These are phyloP conservation scores for Carassius gibelio DNA, from an alignment of 2,113 vertebrate species.

Conservation along the genomic window DNA sequence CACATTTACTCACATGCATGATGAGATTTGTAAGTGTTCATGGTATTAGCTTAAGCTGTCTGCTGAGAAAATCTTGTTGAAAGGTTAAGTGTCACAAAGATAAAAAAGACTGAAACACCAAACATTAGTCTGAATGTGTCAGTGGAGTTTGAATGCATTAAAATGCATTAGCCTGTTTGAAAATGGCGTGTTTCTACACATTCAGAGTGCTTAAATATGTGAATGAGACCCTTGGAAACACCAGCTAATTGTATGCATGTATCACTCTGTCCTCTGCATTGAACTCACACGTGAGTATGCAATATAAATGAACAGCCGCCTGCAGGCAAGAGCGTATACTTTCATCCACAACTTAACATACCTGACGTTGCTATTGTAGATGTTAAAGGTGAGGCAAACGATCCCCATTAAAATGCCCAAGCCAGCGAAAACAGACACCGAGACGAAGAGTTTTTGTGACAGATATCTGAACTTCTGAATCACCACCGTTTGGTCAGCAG, in stretches of 20 bases:
- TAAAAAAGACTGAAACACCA: not conserved
- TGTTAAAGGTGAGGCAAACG: slow-evolving; percentile 91
- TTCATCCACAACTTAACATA: slow-evolving; percentile 60
- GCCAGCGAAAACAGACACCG: slow-evolving; percentile 85
- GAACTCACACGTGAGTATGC: not conserved
- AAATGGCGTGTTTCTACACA: slow-evolving; percentile 10
- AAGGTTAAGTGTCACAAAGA: not conserved
- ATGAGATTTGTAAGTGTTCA: slow-evolving; percentile 24
- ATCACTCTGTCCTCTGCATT: slow-evolving; percentile 14
- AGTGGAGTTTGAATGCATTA: not conserved
- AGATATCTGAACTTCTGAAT: slow-evolving; percentile 89
- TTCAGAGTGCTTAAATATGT: slow-evolving; percentile 42
- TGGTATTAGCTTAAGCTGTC: slow-evolving; percentile 5
- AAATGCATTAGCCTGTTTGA: slow-evolving; percentile 37
- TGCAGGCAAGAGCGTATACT: slow-evolving; percentile 3
- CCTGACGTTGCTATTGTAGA: slow-evolving; percentile 94
- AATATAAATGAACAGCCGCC: not conserved
- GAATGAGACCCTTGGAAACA: not conserved
- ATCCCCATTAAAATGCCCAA: slow-evolving; percentile 88
- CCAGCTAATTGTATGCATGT: slow-evolving; percentile 23
- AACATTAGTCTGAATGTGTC: not conserved
- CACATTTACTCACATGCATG: not conserved
- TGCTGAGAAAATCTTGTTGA: not conserved
- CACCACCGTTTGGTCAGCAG: slow-evolving; percentile 90
- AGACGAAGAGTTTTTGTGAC: slow-evolving; percentile 93